Base-by-base conservation (phyloP, 1,140 invertebrate genomes). In the Nebria ingens region DNA sequence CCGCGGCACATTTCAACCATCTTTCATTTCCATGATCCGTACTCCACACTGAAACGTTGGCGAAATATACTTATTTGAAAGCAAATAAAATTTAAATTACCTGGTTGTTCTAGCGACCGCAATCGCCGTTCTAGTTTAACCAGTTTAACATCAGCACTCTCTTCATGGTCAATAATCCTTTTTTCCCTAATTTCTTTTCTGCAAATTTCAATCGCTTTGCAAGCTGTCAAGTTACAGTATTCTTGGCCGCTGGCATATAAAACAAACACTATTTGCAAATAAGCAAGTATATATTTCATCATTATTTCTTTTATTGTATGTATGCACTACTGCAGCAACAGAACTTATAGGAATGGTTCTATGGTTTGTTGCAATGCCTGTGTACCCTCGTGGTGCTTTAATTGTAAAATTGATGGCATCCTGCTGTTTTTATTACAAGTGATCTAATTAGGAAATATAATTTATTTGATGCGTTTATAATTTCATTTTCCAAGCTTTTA, bases 1-100 rank as follows among this genome's bases (percentile, higher is more conserved):
- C 83, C 55, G 81, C 79, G 1, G 78, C 74, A 65, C 87, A 89
- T 21, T 81, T 73, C n/a, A 81, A 76, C 86, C 86, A 89, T 45
- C 80, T 64, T 13, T 79, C 75, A 57, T 78, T 72, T 40, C 73
- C 68, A 58, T 73, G 69, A 51, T 78, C 74, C 52, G 85, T 74
- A 53, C 77, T 77, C 86, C 86, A 89, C 38, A 85, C 83, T 82
- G 63, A 45, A n/a, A 11, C 9, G 34, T 9, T n/a, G 34, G 9
- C 9, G 9, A 38, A 38, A 38, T 38, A 38, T 11, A 38, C n/a
- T 34, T 6, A 34, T 34, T n/a, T 34, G 25, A 34, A 34, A n/a
- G n/a, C 25, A 34, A 34, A 9, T 34, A 34, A 34, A 34, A 34
- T 34, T 34, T 17, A 6, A 34, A 6, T 34, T 69, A 79, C 83